phyloP scores from a whole-genome alignment of 2,113 vertebrate species.

The Anseranas semipalmata region DNA sequence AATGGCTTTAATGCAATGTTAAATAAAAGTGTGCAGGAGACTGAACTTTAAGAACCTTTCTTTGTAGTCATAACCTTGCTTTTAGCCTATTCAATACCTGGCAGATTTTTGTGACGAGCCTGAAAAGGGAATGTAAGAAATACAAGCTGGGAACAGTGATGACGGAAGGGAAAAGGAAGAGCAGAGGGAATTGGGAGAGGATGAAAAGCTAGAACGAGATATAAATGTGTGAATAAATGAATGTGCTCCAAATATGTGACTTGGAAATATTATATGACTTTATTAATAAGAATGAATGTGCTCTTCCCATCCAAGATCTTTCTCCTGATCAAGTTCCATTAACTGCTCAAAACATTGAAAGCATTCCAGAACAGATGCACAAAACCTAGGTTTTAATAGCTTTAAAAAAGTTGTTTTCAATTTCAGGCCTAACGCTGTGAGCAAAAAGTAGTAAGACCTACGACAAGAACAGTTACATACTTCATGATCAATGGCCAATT shows the following conservation, averaged over 20 bases:
- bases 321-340: neutral
- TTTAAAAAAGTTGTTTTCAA: neutral
- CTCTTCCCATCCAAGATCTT: neutral
- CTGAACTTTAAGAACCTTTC: neutral
- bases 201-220: neutral
- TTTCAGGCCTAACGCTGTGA: neutral
- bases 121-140: neutral
- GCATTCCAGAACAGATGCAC: neutral
- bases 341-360: neutral
- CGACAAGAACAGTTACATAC: neutral
- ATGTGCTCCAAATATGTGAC: neutral
- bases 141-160: neutral
- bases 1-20: neutral
- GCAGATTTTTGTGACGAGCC: neutral
- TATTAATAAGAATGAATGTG: neutral
- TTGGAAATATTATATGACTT: neutral
- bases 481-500: neutral
- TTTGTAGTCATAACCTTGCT: neutral
- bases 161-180: neutral
- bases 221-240: neutral
- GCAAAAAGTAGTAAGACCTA: neutral
- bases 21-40: neutral
- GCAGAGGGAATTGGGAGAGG: neutral
- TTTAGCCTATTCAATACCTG: neutral
- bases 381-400: neutral